Evolutionary conservation across 2,888 invertebrate species (phyloP).

Genomic region (Leptura quadrifasciata): DNA sequence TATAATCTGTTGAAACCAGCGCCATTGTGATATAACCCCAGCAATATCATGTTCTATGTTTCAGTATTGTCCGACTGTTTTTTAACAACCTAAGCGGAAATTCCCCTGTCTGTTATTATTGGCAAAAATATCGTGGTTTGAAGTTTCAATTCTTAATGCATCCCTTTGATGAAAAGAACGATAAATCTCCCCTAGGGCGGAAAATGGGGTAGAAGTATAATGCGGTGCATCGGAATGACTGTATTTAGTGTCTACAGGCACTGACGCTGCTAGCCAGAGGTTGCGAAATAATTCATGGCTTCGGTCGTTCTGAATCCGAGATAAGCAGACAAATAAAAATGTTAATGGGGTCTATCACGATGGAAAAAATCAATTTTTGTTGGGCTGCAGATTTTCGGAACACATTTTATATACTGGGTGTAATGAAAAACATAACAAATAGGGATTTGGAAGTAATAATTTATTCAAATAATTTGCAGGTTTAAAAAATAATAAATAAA

Average conservation of each 20-base stretch:
- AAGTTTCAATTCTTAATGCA: slow-evolving; percentile 47
- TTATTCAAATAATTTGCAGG: not conserved
- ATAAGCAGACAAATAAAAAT: slow-evolving; percentile 50
- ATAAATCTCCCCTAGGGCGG: slow-evolving; percentile 55
- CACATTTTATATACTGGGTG: not conserved
- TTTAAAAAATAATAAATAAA: too few species aligned
- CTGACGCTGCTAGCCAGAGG: slow-evolving; percentile 40
- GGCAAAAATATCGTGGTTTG: slow-evolving; percentile 35
- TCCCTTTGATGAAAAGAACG: slow-evolving; percentile 51
- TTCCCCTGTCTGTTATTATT: slow-evolving; percentile 4
- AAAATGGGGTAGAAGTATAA: slow-evolving; percentile 54
- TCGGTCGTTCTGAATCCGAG: slow-evolving; percentile 36
- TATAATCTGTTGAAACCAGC: slow-evolving; percentile 8
- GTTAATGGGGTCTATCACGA: slow-evolving; percentile 39
- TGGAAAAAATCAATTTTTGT: slow-evolving; percentile 21
- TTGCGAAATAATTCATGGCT: slow-evolving; percentile 52
- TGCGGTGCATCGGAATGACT: slow-evolving; percentile 41
- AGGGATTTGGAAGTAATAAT: not conserved
- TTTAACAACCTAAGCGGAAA: slow-evolving; percentile 9
- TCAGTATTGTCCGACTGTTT: slow-evolving; percentile 15
- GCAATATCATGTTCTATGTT: not conserved
- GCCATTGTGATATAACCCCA: not conserved
- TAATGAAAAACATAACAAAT: not conserved
- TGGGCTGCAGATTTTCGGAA: not conserved
- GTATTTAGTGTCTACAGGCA: slow-evolving; percentile 47